Evolutionary conservation across 2,113 vertebrate genomes (phyloP).

Genomic region (Bambusicola thoracicus): DNA sequence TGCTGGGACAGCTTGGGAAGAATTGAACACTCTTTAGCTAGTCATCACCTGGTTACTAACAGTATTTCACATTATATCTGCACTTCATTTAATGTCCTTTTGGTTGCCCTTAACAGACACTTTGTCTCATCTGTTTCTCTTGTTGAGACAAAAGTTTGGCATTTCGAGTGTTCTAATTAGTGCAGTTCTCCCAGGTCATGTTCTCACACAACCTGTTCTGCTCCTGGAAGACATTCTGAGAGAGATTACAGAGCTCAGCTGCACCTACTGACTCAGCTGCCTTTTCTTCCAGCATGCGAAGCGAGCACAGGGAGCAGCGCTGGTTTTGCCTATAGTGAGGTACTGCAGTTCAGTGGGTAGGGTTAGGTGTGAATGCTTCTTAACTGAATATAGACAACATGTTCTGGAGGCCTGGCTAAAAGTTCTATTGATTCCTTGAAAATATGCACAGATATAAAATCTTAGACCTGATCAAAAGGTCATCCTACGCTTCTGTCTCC

Average conservation of each 20-base stretch:
- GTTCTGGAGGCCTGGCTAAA: neutral
- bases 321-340: neutral
- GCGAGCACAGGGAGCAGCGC: neutral
- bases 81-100: neutral
- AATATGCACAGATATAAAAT: neutral
- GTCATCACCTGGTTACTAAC: neutral
- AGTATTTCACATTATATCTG: neutral
- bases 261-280: neutral
- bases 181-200: neutral
- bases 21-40: neutral
- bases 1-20: neutral
- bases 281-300: neutral
- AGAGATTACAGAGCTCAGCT: neutral
- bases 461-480: neutral
- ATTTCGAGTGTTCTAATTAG: neutral
- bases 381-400: neutral
- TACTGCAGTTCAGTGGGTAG: neutral
- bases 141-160: constrained; percentile 1
- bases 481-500: neutral
- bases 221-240: neutral
- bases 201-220: constrained; percentile 44
- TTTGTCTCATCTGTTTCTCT: constrained; percentile 1
- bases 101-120: neutral
- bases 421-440: neutral
- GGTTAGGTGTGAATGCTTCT: neutral